Evolutionary conservation across 1,140 invertebrate genomes (phyloP), one percentile per base, ranked within the genome.

Genomic region (Anastrepha obliqua): DNA sequence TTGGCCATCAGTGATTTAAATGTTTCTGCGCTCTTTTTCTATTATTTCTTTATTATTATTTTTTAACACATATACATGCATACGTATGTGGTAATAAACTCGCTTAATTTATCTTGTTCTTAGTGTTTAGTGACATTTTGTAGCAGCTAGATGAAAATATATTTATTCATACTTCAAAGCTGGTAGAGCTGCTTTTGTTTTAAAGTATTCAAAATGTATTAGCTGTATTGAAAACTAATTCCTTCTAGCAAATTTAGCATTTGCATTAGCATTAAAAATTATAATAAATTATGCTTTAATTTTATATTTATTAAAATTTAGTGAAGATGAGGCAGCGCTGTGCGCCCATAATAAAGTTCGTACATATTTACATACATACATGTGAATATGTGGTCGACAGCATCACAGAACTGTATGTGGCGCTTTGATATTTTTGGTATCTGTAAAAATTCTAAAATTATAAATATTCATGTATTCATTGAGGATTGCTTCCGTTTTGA

Each of bases 181-280:
- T 70, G 67, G 3, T 74, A n/a, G 17, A 5, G 4, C 11, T 9
- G 3, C 3, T 47, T 74, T 42, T 44, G 67, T n/a, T 17, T 47
- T 7, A 47, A 74, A 17, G 5, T 47, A 74, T 74, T 47, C 51
- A 44, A 47, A 74, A 44, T 8, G 67, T 47, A 74, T 74, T 74
- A 74, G 67, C 67, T 47, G 67, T 44, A 44, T 74, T 74, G 13
- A 47, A 74, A 74, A 74, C 67, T 74, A 74, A 74, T 74, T 74
- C 17, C 67, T 74, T 74, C 17, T 74, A 15, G 15, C 67, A 74
- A 74, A 44, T 74, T 47, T 44, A 74, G 67, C 42, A 47, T 74
- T 74, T 74, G 39, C 67, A 42, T 74, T 47, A 44, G 42, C 39
- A 44, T 44, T 74, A 4, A 74, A 74, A 74, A 74, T 17, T 74